Conservation (phyloP, 1,140 invertebrate genomes). For the Drosophila nannoptera region DNA sequence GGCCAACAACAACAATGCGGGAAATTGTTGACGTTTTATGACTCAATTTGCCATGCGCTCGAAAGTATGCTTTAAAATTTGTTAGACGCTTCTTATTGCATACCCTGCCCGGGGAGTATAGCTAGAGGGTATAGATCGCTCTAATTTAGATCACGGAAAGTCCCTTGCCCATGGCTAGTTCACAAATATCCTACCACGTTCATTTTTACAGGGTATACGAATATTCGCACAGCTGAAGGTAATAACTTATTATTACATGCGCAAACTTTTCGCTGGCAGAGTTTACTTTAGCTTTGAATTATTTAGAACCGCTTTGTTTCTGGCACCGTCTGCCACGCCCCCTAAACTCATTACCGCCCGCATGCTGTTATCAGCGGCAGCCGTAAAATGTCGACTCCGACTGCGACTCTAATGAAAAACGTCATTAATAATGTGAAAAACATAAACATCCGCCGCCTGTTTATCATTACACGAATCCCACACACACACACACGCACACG, state of each 20-base stretch:
- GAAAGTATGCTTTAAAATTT: slow-evolving; percentile 43
- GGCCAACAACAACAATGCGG: slow-evolving; percentile 39
- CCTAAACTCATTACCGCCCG: slow-evolving; percentile 30
- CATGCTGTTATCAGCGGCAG: slow-evolving; percentile 37
- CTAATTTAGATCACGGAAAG: no score
- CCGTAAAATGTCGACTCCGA: slow-evolving; percentile 57
- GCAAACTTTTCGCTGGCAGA: slow-evolving; percentile 23
- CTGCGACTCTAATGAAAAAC: slow-evolving; percentile 71
- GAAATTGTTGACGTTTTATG: slow-evolving; percentile 55
- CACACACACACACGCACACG: no score
- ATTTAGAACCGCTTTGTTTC: slow-evolving; percentile 41
- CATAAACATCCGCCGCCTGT: slow-evolving; percentile 71
- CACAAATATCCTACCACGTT: background rate
- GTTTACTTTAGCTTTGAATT: slow-evolving; percentile 42
- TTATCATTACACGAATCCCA: slow-evolving; percentile 58
- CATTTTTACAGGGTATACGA: slow-evolving; percentile 9
- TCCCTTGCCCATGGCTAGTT: no score
- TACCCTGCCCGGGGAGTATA: background rate
- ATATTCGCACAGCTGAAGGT: background rate
- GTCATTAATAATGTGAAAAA: slow-evolving; percentile 74
- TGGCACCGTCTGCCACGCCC: background rate
- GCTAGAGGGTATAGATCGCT: no score
- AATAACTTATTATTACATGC: background rate
- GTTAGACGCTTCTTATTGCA: slow-evolving; percentile 6
- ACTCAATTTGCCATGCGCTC: slow-evolving; percentile 61